phyloP scores from a whole-genome alignment of 2,797 vertebrate species.

The Prionace glauca region DNA sequence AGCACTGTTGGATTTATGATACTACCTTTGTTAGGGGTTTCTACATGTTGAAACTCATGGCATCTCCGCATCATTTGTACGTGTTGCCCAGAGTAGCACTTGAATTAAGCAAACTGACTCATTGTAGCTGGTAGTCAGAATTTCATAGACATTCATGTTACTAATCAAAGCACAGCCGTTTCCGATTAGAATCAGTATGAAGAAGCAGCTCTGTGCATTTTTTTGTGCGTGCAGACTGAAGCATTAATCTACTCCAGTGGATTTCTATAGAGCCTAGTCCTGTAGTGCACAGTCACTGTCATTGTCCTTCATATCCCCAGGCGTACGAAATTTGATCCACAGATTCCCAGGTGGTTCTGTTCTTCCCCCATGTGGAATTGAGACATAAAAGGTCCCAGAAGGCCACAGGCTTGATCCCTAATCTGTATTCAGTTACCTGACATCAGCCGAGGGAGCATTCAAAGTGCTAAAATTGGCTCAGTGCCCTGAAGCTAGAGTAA shows the following conservation, averaged over 20 bases:
- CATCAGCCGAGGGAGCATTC: neutral
- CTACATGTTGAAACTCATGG: neutral
- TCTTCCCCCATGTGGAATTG: neutral
- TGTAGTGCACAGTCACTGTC: neutral
- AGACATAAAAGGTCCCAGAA: neutral
- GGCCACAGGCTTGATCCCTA: neutral
- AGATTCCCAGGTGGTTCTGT: neutral
- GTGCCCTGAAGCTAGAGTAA: neutral
- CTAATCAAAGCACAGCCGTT: neutral
- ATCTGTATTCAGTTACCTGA: neutral
- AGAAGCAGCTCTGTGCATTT: neutral
- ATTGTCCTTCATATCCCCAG: neutral
- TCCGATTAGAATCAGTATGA: conserved; percentile 1
- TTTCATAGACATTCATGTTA: neutral
- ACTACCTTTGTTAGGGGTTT: neutral
- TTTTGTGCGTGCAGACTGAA: neutral
- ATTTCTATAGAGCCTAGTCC: neutral
- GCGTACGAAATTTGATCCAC: neutral
- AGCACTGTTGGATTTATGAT: neutral
- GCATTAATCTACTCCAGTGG: neutral
- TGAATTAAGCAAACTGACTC: neutral
- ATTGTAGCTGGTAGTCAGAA: neutral
- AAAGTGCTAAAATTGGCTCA: neutral
- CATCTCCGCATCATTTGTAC: too few species aligned
- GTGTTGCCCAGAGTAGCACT: neutral